phyloP scores from a whole-genome alignment of 2,113 vertebrate species.

The Typhlomys cinereus region DNA sequence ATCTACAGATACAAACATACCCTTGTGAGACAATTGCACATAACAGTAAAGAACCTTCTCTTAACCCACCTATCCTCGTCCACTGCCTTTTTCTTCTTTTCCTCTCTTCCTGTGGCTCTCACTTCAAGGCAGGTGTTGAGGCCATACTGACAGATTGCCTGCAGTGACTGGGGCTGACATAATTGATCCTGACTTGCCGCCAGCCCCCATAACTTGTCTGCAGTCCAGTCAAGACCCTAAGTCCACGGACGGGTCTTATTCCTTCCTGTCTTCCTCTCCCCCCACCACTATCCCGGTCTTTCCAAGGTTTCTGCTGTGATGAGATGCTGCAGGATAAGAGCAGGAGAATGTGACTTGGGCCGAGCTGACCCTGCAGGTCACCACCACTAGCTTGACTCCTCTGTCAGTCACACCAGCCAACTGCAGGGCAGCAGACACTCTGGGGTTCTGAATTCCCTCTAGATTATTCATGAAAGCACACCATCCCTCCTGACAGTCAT shows the following conservation, averaged over 20 bases:
- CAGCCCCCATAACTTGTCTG: neutral
- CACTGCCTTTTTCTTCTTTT: neutral
- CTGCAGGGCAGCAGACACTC: constrained; percentile 1
- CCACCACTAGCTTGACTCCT: neutral
- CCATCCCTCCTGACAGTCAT: constrained; percentile 60
- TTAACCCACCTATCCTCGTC: neutral
- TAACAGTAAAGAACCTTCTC: neutral
- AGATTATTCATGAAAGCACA: constrained; percentile 76
- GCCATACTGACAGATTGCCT: neutral
- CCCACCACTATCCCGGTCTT: neutral
- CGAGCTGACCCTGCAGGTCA: neutral
- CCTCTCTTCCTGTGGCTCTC: neutral
- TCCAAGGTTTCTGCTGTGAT: neutral
- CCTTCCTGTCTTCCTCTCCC: neutral
- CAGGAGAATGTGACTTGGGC: neutral
- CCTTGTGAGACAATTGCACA: neutral
- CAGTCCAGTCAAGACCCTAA: neutral
- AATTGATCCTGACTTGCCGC: neutral
- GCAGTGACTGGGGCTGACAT: neutral
- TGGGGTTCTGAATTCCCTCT: constrained; percentile 62
- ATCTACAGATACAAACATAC: neutral
- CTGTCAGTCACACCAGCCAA: neutral
- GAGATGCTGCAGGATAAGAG: neutral
- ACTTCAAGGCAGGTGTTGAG: neutral
- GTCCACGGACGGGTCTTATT: neutral